Conservation (phyloP, 2,113 vertebrate species). For the Muntiacus muntjak region DNA sequence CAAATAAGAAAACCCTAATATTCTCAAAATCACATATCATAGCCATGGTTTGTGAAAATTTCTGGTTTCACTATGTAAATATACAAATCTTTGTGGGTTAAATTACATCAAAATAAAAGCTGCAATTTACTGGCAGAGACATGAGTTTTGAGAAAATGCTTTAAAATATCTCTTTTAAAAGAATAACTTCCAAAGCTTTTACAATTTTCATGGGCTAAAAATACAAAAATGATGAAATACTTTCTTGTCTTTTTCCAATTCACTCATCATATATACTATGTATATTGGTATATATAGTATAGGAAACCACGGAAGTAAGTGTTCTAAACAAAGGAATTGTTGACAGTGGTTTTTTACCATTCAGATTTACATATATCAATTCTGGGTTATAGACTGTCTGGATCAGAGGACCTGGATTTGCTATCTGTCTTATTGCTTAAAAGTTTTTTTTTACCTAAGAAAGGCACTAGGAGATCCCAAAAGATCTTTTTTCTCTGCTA, state of each 20-base stretch:
- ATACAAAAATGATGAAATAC: background rate
- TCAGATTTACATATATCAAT: background rate
- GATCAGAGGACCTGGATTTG: background rate
- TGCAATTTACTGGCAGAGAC: background rate
- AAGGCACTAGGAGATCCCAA: background rate
- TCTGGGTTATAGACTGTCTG: background rate
- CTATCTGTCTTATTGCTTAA: background rate
- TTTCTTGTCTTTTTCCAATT: background rate
- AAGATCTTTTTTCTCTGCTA: conserved; percentile 18
- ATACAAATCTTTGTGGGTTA: background rate
- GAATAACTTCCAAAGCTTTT: background rate
- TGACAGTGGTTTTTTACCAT: background rate
- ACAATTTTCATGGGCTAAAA: background rate
- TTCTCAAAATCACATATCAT: background rate
- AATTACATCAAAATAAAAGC: background rate
- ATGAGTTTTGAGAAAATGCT: background rate
- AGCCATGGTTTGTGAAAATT: background rate
- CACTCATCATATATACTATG: background rate
- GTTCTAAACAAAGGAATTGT: conserved; percentile 29
- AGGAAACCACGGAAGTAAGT: background rate
- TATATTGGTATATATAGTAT: background rate
- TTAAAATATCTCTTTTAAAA: background rate
- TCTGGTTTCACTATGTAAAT: background rate
- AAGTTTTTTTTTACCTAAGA: background rate
- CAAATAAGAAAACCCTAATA: background rate